Percentiles rank a stretch among this genome's conserved stretches.
Evolutionary conservation across 2,888 invertebrate species (phyloP).

Genomic region (Diaprepes abbreviatus): DNA sequence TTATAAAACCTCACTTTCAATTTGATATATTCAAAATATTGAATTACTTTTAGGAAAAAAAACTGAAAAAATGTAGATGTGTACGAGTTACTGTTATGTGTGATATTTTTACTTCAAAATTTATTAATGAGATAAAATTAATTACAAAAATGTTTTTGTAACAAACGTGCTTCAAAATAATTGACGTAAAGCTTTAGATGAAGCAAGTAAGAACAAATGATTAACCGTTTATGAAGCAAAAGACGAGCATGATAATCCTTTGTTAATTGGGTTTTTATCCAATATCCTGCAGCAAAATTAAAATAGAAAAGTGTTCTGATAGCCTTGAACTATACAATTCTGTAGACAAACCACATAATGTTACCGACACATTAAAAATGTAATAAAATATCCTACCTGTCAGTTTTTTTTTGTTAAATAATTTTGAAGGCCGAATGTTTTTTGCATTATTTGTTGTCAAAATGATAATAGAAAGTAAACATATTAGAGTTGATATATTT

Average conservation of each 20-base stretch:
- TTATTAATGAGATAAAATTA: no score
- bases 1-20: no score
- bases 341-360: slow-evolving; percentile 11
- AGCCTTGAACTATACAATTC: slow-evolving; percentile 20
- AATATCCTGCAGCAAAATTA: slow-evolving; percentile 12
- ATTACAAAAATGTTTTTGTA: no score
- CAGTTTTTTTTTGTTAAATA: slow-evolving; percentile 19
- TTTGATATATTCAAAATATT: no score
- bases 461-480: slow-evolving; percentile 12
- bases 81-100: no score
- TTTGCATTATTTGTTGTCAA: neutral
- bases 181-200: no score
- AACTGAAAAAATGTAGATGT: no score
- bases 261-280: slow-evolving; percentile 1
- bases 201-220: neutral
- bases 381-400: neutral
- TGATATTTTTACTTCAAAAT: no score
- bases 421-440: slow-evolving; percentile 5
- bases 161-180: no score
- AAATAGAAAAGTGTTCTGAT: slow-evolving; percentile 5
- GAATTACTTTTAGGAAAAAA: no score
- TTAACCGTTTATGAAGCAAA: neutral
- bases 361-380: slow-evolving; percentile 10
- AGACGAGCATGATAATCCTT: neutral
- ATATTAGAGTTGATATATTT: neutral